Evolutionary conservation across 2,888 invertebrate genomes (phyloP).

Genomic region (Diloba caeruleocephala): DNA sequence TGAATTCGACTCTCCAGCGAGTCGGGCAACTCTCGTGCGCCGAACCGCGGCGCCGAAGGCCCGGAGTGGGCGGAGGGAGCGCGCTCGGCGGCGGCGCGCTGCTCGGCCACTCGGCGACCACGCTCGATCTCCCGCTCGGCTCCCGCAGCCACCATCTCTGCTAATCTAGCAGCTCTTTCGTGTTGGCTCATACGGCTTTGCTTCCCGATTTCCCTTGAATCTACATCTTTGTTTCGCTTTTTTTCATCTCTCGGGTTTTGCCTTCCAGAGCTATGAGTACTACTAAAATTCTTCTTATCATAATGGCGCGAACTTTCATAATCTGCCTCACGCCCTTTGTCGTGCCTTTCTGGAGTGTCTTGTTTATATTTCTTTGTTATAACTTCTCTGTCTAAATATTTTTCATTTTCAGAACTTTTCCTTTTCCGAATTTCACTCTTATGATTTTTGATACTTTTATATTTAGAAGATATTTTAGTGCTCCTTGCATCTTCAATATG

Average conservation of each 20-base stretch:
- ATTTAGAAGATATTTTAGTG: conserved; percentile 19
- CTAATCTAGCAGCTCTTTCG: conserved; percentile 90
- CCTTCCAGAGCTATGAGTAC: conserved; percentile 18
- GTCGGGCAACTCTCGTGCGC: conserved; percentile 89
- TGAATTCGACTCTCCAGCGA: conserved; percentile 95
- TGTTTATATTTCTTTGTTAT: conserved; percentile 54
- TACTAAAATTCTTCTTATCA: conserved; percentile 19
- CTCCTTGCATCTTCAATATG: conserved; percentile 27
- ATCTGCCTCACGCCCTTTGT: conserved; percentile 36
- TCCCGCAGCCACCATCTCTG: conserved; percentile 96
- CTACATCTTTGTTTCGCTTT: conserved; percentile 48
- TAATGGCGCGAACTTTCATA: conserved; percentile 56
- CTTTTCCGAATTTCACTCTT: conserved; percentile 54
- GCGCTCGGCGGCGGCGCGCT: conserved; percentile 90
- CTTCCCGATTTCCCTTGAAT: conserved; percentile 48
- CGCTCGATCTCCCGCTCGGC: conserved; percentile 91
- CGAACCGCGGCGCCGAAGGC: conserved; percentile 86
- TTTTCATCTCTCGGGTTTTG: conserved; percentile 24
- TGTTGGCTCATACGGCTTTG: conserved; percentile 65
- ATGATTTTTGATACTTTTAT: conserved; percentile 12
- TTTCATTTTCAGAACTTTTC: conserved; percentile 48
- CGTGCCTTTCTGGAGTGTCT: conserved; percentile 49
- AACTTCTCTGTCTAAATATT: conserved; percentile 46
- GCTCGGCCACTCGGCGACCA: conserved; percentile 90
- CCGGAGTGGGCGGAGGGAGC: conserved; percentile 60